Percentiles rank a stretch among this genome's conserved stretches.
Conservation (phyloP, 2,113 vertebrate species). For the Garra rufa region DNA sequence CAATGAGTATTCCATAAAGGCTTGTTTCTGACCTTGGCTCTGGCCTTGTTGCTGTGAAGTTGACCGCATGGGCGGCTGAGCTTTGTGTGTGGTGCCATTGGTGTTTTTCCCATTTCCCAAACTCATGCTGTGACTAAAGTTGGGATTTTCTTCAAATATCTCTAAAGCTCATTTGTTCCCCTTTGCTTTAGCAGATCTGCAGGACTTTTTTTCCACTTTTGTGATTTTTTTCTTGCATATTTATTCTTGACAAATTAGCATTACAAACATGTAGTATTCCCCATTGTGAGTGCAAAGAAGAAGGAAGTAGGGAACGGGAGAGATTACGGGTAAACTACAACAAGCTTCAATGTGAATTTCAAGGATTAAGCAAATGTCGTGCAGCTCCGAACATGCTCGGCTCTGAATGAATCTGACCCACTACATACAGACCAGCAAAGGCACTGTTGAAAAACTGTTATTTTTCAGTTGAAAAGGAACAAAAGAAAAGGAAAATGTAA, state of each 20-base stretch:
- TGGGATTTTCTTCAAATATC: slow-evolving; percentile 32
- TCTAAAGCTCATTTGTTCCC: slow-evolving; percentile 41
- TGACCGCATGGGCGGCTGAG: neutral
- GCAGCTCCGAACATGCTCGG: neutral
- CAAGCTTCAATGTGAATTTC: slow-evolving; percentile 13
- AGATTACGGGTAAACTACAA: neutral
- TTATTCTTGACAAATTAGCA: slow-evolving; percentile 41
- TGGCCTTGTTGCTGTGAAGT: neutral
- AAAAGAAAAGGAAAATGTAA: neutral
- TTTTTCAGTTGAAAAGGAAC: neutral
- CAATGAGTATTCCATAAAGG: slow-evolving; percentile 22
- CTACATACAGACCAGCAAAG: neutral
- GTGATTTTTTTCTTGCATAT: slow-evolving; percentile 19
- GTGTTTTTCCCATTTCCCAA: neutral
- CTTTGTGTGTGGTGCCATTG: slow-evolving; percentile 25
- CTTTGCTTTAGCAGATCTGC: slow-evolving; percentile 14
- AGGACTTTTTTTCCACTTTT: slow-evolving; percentile 7
- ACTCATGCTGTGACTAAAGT: slow-evolving; percentile 31
- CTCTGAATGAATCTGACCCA: neutral
- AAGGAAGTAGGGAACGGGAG: neutral
- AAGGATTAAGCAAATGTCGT: neutral
- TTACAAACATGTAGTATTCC: slow-evolving; percentile 51
- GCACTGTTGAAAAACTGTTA: neutral
- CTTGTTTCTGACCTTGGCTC: slow-evolving; percentile 16
- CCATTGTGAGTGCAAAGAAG: slow-evolving; percentile 15